Percentiles rank a stretch among this genome's conserved stretches.
These are phyloP conservation scores for Dione vanillae DNA, from an alignment of 2,888 invertebrate genomes.

Conservation along the genomic window DNA sequence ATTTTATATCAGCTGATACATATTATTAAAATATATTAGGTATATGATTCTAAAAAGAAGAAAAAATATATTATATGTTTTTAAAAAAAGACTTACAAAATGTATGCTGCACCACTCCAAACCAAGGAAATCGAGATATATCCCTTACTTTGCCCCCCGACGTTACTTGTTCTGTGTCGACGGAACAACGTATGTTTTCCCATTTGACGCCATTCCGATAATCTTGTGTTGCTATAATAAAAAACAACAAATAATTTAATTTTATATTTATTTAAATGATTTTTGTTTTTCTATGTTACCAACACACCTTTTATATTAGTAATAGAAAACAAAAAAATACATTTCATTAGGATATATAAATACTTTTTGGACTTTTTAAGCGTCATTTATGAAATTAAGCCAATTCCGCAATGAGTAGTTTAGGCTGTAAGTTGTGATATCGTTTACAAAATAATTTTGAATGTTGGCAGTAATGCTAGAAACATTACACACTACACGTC, in stretches of 20 bases:
- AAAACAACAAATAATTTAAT: conserved; percentile 4
- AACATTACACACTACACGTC: background rate
- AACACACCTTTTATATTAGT: background rate
- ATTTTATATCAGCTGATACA: too few relatives aligned
- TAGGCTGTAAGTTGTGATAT: background rate
- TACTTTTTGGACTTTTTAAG: background rate
- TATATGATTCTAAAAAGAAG: too few relatives aligned
- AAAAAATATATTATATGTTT: too few relatives aligned
- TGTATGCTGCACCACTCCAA: conserved; percentile 65
- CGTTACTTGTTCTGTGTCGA: conserved; percentile 53
- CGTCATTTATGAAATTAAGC: background rate
- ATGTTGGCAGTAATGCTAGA: background rate
- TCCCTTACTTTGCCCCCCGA: conserved; percentile 55
- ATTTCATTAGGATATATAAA: background rate
- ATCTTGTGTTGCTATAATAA: conserved; percentile 17
- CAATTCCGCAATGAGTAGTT: background rate
- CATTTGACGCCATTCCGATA: conserved; percentile 46
- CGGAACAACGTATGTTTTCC: conserved; percentile 56
- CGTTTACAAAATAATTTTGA: conserved; percentile 27
- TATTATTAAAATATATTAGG: background rate
- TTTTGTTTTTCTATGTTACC: background rate
- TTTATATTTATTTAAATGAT: background rate
- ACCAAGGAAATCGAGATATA: conserved; percentile 67
- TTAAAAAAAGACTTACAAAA: conserved; percentile 58
- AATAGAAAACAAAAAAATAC: background rate